Conservation (phyloP, 2,888 invertebrate species). For the Stegana nigrithorax region DNA sequence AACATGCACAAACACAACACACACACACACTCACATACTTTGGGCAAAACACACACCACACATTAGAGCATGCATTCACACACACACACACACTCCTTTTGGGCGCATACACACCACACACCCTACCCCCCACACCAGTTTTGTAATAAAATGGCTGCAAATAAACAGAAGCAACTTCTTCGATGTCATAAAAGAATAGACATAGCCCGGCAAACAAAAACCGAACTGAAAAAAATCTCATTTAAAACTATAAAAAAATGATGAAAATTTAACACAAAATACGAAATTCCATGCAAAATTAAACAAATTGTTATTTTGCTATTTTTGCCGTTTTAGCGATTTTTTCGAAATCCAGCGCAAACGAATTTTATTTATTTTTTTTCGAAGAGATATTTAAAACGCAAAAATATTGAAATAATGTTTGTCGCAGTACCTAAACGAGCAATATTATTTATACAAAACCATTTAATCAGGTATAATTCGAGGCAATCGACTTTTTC, state of each 20-base stretch:
- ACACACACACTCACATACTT: constrained; percentile 40
- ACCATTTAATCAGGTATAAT: not conserved
- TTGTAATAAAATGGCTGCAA: constrained; percentile 58
- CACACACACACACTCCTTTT: constrained; percentile 5
- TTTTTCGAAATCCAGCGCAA: not conserved
- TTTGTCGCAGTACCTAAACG: too few relatives aligned
- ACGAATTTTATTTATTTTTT: not conserved
- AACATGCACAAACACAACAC: constrained; percentile 26
- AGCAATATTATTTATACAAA: not conserved
- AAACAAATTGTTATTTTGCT: too few relatives aligned
- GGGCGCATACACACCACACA: too few relatives aligned
- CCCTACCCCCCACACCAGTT: constrained; percentile 48
- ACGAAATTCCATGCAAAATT: too few relatives aligned
- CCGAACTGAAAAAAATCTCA: not conserved
- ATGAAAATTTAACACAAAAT: not conserved
- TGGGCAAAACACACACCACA: constrained; percentile 26
- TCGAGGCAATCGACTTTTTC: too few relatives aligned
- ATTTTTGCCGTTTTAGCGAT: not conserved
- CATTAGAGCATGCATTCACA: constrained; percentile 10
- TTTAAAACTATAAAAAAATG: not conserved
- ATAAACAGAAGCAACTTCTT: constrained; percentile 52
- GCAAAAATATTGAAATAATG: not conserved
- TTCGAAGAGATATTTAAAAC: not conserved
- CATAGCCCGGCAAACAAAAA: constrained; percentile 46
- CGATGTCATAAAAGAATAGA: constrained; percentile 63